Base-by-base conservation (phyloP, 2,797 vertebrate genomes). In the Australoheros facetus region DNA sequence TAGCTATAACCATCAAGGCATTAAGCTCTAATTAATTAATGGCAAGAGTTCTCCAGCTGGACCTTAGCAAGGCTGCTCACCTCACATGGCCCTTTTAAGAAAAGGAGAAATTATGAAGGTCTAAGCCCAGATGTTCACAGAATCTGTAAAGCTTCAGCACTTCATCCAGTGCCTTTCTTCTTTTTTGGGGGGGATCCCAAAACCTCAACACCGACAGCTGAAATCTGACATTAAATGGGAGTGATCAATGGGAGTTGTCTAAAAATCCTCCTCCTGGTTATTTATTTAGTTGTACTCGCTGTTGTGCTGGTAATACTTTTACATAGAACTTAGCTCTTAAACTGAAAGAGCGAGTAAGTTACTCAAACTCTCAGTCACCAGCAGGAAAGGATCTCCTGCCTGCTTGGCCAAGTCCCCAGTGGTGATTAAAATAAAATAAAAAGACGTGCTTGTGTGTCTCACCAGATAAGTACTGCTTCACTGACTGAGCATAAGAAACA, bases 341-440 rank as follows among this genome's bases (percentile, higher is more conserved):
- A 34, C 30, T n/a, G 19, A 59, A 32, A 59, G 57, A n/a, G 28
- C 32, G 56, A 34, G 30, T 34, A 32, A 80, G 54, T 85, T 53
- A 34, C 56, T 30, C 19, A 39, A 39, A 75, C 3, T 78, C n/a
- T 45, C 7, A 66, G 53, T 64, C 62, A 48, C 42, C 62, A 73
- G 21, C 58, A 64, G 55, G 56, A 71, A 58, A 42, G 45, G 58
- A 73, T 34, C 58, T 71, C 55, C 72, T 74, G 30, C 45, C 51
- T 64, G 59, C 62, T 83, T 28, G 7, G 74, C 78, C 58, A 64
- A 79, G 64, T 78, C 62, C 48, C 51, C 39, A 2, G 21, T 2
- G 1, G 48, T 59, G 77, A 81, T 89, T 74, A 83, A 78, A 90
- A 64, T 62, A 59, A 82, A 78, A 91, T 23, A 26, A 26, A 26